Conservation (phyloP, 1,140 invertebrate species). For the Drosophila nigrodunni region DNA sequence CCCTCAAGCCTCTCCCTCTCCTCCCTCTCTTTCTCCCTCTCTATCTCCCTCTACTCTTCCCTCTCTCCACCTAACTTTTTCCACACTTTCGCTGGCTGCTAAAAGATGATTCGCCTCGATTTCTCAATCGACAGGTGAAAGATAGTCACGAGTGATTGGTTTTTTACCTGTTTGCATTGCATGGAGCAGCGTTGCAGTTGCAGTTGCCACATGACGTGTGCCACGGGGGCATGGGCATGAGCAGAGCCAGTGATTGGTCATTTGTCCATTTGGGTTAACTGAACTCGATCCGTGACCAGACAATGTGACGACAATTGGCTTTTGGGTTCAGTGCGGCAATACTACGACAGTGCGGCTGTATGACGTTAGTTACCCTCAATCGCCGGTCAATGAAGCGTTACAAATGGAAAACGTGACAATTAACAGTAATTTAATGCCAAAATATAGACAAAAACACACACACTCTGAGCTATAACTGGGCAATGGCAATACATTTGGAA, state of each 20-base stretch:
- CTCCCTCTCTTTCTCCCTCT: too few species aligned
- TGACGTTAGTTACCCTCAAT: conserved; percentile 25
- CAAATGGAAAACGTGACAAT: conserved; percentile 55
- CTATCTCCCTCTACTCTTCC: too few species aligned
- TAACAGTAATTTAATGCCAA: conserved; percentile 32
- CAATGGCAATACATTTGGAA: not conserved
- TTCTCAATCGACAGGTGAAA: not conserved
- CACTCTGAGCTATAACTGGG: not conserved
- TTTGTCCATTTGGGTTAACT: conserved; percentile 33
- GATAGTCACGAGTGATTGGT: too few species aligned
- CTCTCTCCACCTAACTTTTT: too few species aligned
- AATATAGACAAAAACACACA: not conserved
- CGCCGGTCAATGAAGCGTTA: conserved; percentile 24
- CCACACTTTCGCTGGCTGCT: too few species aligned
- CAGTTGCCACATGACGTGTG: conserved; percentile 38
- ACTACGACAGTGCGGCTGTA: too few species aligned
- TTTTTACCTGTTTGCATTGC: conserved; percentile 5
- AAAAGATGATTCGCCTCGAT: too few species aligned
- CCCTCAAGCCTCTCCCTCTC: too few species aligned
- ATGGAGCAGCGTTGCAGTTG: conserved; percentile 25
- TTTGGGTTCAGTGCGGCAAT: not conserved
- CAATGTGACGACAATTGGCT: conserved; percentile 26
- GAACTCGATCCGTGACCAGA: conserved; percentile 28
- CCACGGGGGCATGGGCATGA: conserved; percentile 22
- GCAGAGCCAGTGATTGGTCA: not conserved